Evolutionary conservation across 2,113 vertebrate genomes (phyloP).

Genomic region (Limnothrissa miodon): DNA sequence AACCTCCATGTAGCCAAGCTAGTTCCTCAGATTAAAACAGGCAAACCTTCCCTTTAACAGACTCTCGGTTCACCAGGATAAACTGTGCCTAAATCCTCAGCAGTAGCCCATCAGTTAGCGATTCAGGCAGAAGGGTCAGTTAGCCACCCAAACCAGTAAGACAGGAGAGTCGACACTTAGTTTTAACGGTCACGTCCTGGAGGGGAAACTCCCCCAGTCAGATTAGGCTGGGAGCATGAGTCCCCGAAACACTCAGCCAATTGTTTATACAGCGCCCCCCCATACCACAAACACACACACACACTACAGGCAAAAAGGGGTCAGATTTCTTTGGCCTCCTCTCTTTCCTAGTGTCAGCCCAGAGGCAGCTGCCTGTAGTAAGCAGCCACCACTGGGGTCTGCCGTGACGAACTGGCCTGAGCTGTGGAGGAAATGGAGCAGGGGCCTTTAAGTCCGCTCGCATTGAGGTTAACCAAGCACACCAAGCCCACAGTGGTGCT

Average conservation of each 20-base stretch:
- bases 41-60: neutral
- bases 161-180: slow-evolving; percentile 17
- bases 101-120: slow-evolving; percentile 46
- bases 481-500: neutral
- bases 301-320: slow-evolving; percentile 16
- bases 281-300: no score
- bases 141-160: neutral
- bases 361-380: neutral
- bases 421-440: neutral
- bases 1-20: slow-evolving; percentile 39
- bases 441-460: slow-evolving; percentile 19
- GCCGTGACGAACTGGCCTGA: neutral
- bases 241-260: slow-evolving; percentile 39
- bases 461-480: slow-evolving; percentile 23
- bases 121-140: slow-evolving; percentile 14
- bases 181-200: slow-evolving; percentile 21
- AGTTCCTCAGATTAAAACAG: slow-evolving; percentile 18
- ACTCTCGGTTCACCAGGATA: neutral
- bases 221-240: slow-evolving; percentile 40
- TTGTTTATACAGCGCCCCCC: slow-evolving; percentile 31
- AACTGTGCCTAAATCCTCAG: slow-evolving; percentile 53
- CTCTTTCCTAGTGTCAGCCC: slow-evolving; percentile 21
- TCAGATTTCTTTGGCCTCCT: slow-evolving; percentile 37
- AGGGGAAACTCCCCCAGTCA: slow-evolving; percentile 6
- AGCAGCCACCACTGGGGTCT: neutral